Percentiles rank a stretch among this genome's conserved stretches.
Conservation (phyloP, 1,140 invertebrate genomes). For the Leptoteleia sp. region DNA sequence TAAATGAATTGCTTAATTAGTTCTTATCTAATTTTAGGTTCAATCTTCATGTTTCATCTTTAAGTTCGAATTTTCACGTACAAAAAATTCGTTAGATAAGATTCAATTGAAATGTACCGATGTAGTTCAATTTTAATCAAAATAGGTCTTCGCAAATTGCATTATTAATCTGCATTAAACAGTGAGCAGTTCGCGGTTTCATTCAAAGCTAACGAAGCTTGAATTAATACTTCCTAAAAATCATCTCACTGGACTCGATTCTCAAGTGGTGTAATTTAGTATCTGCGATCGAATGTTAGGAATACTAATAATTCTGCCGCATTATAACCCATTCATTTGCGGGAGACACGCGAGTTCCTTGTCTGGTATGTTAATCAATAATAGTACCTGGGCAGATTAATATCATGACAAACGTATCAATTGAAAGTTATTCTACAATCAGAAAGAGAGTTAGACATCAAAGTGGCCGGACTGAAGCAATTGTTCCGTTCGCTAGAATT, state of each 20-base stretch:
- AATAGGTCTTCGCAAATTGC: too few relatives aligned
- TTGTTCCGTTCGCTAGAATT: slow-evolving; percentile 34
- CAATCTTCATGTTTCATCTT: slow-evolving; percentile 29
- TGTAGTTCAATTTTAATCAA: too few relatives aligned
- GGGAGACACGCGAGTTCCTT: slow-evolving; percentile 24
- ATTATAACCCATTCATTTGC: slow-evolving; percentile 34
- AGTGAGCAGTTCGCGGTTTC: too few relatives aligned
- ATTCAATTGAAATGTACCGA: slow-evolving; percentile 9
- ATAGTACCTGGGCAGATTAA: slow-evolving; percentile 47
- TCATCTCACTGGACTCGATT: slow-evolving; percentile 1
- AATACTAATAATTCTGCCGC: slow-evolving; percentile 35
- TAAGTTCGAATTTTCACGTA: slow-evolving; percentile 3
- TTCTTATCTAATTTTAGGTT: slow-evolving; percentile 30
- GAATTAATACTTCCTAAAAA: background rate
- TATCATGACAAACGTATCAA: slow-evolving; percentile 49
- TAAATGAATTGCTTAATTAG: slow-evolving; percentile 32
- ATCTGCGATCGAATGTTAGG: slow-evolving; percentile 19
- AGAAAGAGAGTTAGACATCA: slow-evolving; percentile 30
- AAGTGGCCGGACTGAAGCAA: slow-evolving; percentile 17
- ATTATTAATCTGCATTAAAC: too few relatives aligned
- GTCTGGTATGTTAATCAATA: slow-evolving; percentile 49
- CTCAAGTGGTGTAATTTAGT: slow-evolving; percentile 2
- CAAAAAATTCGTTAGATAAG: slow-evolving; percentile 10
- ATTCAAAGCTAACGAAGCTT: too few relatives aligned
- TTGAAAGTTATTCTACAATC: slow-evolving; percentile 41